Conservation (phyloP, 1,140 invertebrate genomes). For the Nephotettix cincticeps region DNA sequence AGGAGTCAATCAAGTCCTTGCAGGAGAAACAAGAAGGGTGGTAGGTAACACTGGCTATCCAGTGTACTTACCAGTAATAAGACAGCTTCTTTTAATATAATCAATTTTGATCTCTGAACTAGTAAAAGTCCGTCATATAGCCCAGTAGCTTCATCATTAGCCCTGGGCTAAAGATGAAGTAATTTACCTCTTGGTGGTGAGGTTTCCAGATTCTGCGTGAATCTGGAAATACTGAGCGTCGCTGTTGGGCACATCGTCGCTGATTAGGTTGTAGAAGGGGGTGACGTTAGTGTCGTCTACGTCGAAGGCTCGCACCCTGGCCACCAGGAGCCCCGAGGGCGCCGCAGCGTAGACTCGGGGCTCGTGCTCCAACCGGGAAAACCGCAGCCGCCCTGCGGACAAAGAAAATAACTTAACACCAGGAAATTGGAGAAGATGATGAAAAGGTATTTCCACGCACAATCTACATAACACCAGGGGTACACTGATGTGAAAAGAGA, state of each 20-base stretch:
- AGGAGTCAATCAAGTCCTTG: too few relatives aligned
- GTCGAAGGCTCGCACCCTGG: constrained; percentile 22
- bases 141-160: too few relatives aligned
- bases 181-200: constrained; percentile 29
- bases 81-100: too few relatives aligned
- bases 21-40: too few relatives aligned
- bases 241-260: background rate
- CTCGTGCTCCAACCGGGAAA: constrained; percentile 29
- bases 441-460: too few relatives aligned
- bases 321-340: constrained; percentile 28
- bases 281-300: constrained; percentile 6
- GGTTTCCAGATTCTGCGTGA: constrained; percentile 26
- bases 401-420: constrained; percentile 13
- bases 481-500: too few relatives aligned
- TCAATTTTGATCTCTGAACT: too few relatives aligned
- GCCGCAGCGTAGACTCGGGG: constrained; percentile 28
- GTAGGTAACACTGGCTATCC: too few relatives aligned
- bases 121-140: too few relatives aligned
- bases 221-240: constrained; percentile 31
- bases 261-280: constrained; percentile 17
- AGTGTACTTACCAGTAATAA: too few relatives aligned
- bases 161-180: too few relatives aligned
- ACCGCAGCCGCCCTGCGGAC: constrained; percentile 21
- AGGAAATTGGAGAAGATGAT: background rate
- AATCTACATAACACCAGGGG: too few relatives aligned